Percentiles rank a stretch among this genome's conserved stretches.
These are phyloP conservation scores for Charaxes varanes DNA, from an alignment of 1,140 invertebrate species.

Conservation along the genomic window DNA sequence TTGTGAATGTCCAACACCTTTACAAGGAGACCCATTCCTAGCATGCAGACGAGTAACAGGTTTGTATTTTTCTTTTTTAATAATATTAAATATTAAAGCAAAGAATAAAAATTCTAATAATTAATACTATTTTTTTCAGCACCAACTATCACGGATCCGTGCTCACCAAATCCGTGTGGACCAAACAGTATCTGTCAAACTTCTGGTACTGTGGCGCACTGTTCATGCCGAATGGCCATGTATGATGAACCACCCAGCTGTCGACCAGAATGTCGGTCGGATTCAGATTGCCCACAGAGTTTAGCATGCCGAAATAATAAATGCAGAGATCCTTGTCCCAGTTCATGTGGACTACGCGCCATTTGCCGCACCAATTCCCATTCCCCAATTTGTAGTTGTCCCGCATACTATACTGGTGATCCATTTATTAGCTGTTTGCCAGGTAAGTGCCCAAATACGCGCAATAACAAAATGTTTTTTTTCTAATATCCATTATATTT, in stretches of 20 bases:
- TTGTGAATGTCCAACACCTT: conserved; percentile 77
- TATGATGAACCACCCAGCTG: conserved; percentile 79
- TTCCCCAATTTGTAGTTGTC: too few relatives aligned
- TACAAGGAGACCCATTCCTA: conserved; percentile 79
- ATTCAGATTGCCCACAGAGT: conserved; percentile 79
- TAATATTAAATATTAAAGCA: too few relatives aligned
- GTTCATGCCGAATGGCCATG: conserved; percentile 80
- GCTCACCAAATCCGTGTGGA: conserved; percentile 84
- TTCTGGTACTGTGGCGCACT: conserved; percentile 78
- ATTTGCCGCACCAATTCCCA: conserved; percentile 81
- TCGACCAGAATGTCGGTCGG: conserved; percentile 80
- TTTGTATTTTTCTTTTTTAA: conserved; percentile 32
- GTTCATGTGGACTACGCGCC: conserved; percentile 82
- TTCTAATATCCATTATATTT: too few relatives aligned
- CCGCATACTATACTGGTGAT: conserved; percentile 77
- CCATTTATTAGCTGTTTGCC: conserved; percentile 78
- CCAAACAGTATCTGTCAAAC: conserved; percentile 81
- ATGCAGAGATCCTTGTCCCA: conserved; percentile 84
- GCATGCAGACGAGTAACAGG: conserved; percentile 72
- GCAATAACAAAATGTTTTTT: too few relatives aligned
- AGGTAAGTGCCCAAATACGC: too few relatives aligned
- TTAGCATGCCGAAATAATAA: conserved; percentile 81
- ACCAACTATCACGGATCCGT: conserved; percentile 77
- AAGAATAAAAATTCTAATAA: not conserved
- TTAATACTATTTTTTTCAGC: conserved; percentile 34